Base-by-base conservation (phyloP, 2,888 invertebrate species). In the Zhuqinia jingwanae region DNA sequence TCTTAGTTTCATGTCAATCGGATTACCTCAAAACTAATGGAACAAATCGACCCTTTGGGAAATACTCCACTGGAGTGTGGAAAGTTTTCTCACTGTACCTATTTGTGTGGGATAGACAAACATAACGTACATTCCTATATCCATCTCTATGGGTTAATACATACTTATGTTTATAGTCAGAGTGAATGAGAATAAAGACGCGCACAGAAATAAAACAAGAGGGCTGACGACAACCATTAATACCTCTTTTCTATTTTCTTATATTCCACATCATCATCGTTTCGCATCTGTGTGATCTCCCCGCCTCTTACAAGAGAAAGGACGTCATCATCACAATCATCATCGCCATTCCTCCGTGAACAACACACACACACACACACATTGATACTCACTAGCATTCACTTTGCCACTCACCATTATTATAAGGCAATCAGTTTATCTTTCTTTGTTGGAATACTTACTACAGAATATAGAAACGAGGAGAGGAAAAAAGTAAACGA, bases 1-100 rank as follows among this genome's bases (percentile, higher is more conserved):
- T 84, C 84, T 84, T 84, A 68, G 84, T 77, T 84, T 77, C 77
- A 77, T 77, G 84, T 84, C 84, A 84, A 84, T 84, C 84, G 84
- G 84, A 84, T 84, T 84, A 84, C 84, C 77, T 84, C 84, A 77
- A 73, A 77, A 76, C 84, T 84, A 84, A 84, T 84, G 84, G 84
- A 84, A 84, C 84, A 84, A 84, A 84, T 84, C 84, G 84, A 84
- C 65, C 84, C 84, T 84, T 42, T 65, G 84, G 84, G 84, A 84
- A 83, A 83, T 76, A 45, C n/a, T n/a, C n/a, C n/a, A n/a, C n/a
- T n/a, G n/a, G n/a, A n/a, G n/a, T n/a, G 53, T 27, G 20, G 75
- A 75, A 68, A 84, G 83, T 73, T 65, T 77, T 76, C n/a, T n/a
- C n/a, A 84, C 77, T 25, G 22, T 27, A 84, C 47, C n/a, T n/a